Percentiles rank a stretch among this genome's conserved stretches.
Conservation (phyloP, 2,888 invertebrate genomes). For the Orchesellides sinensis region DNA sequence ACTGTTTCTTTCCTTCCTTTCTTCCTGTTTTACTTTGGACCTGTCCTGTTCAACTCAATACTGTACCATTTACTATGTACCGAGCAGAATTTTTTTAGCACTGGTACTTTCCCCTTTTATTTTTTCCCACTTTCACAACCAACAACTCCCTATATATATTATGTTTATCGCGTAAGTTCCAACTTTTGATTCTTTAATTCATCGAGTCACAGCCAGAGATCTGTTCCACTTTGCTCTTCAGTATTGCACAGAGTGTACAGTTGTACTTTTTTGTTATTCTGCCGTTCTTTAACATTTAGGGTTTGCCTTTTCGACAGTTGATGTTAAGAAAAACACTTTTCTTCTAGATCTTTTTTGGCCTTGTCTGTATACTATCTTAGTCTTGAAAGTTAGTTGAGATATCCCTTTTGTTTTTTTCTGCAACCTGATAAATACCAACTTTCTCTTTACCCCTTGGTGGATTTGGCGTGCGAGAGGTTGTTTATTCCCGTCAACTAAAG, state of each 20-base stretch:
- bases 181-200: too few species aligned
- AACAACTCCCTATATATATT: not conserved
- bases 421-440: slow-evolving; percentile 16
- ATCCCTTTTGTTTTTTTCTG: not conserved
- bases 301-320: slow-evolving; percentile 40
- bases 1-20: slow-evolving; percentile 49
- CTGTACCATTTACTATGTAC: not conserved
- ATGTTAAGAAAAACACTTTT: slow-evolving; percentile 55
- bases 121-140: not conserved
- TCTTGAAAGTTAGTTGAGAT: slow-evolving; percentile 32
- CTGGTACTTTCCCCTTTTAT: not conserved
- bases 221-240: too few species aligned
- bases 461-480: slow-evolving; percentile 18
- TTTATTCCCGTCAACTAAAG: not conserved
- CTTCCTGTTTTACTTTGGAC: slow-evolving; percentile 42
- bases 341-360: slow-evolving; percentile 45
- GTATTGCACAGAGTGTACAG: too few species aligned
- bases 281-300: not conserved
- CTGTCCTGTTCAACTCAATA: slow-evolving; percentile 11
- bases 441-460: slow-evolving; percentile 20
- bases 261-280: slow-evolving; percentile 5
- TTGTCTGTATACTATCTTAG: slow-evolving; percentile 5
- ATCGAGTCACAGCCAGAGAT: too few species aligned
- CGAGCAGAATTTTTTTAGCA: not conserved
- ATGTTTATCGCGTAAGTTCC: not conserved